phyloP scores from a whole-genome alignment of 2,888 invertebrate genomes.

The Ceriagrion tenellum region DNA sequence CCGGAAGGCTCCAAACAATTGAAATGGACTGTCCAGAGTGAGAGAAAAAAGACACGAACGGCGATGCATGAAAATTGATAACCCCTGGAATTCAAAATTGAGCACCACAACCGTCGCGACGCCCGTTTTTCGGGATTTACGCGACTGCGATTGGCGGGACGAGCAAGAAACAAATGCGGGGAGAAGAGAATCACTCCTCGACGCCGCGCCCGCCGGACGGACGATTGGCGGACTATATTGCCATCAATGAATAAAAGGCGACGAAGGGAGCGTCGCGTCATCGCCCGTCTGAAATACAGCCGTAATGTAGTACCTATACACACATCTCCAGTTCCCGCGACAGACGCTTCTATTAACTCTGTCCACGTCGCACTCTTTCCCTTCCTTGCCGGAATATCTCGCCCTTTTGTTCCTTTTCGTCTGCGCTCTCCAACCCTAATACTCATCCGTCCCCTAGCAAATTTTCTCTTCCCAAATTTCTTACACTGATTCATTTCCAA shows the following conservation, averaged over 20 bases:
- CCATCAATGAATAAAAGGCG: neutral
- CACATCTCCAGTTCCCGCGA: neutral
- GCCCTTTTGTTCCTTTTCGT: neutral
- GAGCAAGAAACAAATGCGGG: neutral
- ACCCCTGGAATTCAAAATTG: neutral
- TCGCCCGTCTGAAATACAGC: neutral
- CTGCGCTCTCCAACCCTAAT: neutral
- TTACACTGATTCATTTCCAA: constrained; percentile 1
- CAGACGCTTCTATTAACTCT: neutral
- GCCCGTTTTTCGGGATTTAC: neutral
- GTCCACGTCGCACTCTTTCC: too few relatives aligned
- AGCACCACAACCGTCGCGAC: neutral
- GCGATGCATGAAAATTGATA: neutral
- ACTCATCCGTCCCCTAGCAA: neutral
- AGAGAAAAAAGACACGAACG: neutral
- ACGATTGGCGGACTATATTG: neutral
- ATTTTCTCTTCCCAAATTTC: neutral
- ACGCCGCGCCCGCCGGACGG: neutral
- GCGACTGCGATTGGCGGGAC: neutral
- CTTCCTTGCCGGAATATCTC: neutral
- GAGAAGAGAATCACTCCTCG: neutral
- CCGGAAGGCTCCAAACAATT: neutral
- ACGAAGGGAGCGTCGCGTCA: neutral
- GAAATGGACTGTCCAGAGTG: neutral
- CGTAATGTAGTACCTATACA: neutral